phyloP scores from a whole-genome alignment of 2,888 invertebrate species.

The Trissonchulus latispiculum region DNA sequence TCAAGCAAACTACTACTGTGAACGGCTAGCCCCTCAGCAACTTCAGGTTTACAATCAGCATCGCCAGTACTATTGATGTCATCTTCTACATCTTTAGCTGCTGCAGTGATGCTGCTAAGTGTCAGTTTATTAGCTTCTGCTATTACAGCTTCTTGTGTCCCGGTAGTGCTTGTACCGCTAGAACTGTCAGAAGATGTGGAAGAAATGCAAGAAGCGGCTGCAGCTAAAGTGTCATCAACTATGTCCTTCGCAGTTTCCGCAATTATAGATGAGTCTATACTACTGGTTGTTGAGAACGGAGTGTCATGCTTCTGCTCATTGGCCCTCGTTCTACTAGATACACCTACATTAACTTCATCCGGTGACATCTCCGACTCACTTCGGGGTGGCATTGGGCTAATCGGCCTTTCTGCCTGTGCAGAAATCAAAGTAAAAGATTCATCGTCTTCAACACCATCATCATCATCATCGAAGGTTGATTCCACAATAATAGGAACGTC shows the following conservation, averaged over 20 bases:
- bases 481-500: conserved; percentile 16
- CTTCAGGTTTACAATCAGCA: neutral
- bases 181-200: too few relatives aligned
- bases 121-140: too few relatives aligned
- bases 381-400: conserved; percentile 33
- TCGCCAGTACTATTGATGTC: neutral
- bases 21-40: neutral
- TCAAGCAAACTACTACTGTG: neutral
- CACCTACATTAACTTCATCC: too few relatives aligned
- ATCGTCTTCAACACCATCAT: conserved; percentile 18
- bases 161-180: too few relatives aligned
- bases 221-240: neutral
- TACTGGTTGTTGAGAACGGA: neutral
- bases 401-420: conserved; percentile 32
- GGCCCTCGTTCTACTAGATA: too few relatives aligned
- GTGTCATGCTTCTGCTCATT: neutral
- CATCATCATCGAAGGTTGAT: too few relatives aligned
- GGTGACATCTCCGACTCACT: neutral
- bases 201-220: too few relatives aligned
- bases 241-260: neutral
- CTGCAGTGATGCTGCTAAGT: too few relatives aligned
- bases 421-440: neutral
- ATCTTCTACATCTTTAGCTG: neutral
- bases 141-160: neutral
- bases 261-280: too few relatives aligned